Conservation (phyloP, 2,797 vertebrate species). For the Bradypodion ventrale region DNA sequence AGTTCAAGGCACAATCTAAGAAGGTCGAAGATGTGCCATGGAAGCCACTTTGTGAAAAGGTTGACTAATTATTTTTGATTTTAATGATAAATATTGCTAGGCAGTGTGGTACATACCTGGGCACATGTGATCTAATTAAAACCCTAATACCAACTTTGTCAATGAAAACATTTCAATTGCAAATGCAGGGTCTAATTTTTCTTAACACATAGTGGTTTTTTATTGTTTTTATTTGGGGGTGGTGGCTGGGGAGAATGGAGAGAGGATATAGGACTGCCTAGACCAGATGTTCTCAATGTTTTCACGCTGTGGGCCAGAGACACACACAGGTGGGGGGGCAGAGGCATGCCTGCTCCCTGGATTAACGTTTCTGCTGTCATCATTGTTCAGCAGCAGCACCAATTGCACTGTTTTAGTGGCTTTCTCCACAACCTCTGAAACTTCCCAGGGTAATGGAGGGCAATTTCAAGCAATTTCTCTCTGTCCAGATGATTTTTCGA, state of each 20-base stretch:
- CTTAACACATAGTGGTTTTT: slow-evolving; percentile 60
- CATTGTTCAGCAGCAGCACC: no score
- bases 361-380: no score
- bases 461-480: no score
- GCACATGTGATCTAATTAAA: slow-evolving; percentile 64
- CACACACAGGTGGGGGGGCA: no score
- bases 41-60: slow-evolving; percentile 66
- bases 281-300: no score
- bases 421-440: no score
- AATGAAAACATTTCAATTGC: slow-evolving; percentile 72
- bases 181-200: slow-evolving; percentile 62
- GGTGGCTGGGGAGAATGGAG: background rate
- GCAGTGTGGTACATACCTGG: slow-evolving; percentile 55
- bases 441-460: no score
- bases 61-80: slow-evolving; percentile 63
- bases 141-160: slow-evolving; percentile 52
- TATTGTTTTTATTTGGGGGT: slow-evolving; percentile 56
- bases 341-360: no score
- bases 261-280: background rate
- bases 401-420: no score
- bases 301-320: no score
- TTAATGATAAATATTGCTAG: slow-evolving; percentile 61
- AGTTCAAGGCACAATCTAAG: slow-evolving; percentile 60
- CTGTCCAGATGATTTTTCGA: no score
- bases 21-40: slow-evolving; percentile 63